phyloP scores from a whole-genome alignment of 2,888 invertebrate genomes.

The Dascillus cervinus region DNA sequence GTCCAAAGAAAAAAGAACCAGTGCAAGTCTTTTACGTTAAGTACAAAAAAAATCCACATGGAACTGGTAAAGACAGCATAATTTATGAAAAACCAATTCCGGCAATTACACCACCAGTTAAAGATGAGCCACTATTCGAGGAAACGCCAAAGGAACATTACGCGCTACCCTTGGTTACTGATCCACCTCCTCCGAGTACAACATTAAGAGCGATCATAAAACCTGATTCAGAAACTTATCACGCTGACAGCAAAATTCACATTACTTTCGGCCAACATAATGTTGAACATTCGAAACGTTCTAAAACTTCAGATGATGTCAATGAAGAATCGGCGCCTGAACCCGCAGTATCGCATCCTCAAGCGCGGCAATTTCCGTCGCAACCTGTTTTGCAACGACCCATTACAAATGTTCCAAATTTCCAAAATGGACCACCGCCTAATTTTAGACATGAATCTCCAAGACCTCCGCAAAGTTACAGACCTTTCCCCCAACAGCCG shows the following conservation, averaged over 20 bases:
- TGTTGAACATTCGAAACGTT: conserved; percentile 43
- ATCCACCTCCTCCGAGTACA: conserved; percentile 59
- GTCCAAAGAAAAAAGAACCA: conserved; percentile 65
- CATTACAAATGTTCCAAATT: conserved; percentile 9
- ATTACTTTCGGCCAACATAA: conserved; percentile 72
- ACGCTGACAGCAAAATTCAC: conserved; percentile 71
- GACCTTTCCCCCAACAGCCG: conserved; percentile 43
- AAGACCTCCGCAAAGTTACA: conserved; percentile 47
- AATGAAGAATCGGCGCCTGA: conserved; percentile 59
- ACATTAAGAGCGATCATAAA: conserved; percentile 77
- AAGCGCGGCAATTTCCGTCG: conserved; percentile 16
- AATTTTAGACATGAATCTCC: conserved; percentile 21
- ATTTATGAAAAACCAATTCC: conserved; percentile 75
- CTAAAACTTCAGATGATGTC: conserved; percentile 45
- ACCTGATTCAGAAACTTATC: conserved; percentile 78
- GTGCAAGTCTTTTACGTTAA: conserved; percentile 88
- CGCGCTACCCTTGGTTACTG: conserved; percentile 22
- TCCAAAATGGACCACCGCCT: conserved; percentile 9
- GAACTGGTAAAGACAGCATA: conserved; percentile 61
- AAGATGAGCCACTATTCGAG: conserved; percentile 47
- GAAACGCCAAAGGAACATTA: conserved; percentile 45
- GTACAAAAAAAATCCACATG: conserved; percentile 75
- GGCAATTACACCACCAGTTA: conserved; percentile 61
- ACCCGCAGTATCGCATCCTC: conserved; percentile 50
- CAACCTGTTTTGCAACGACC: conserved; percentile 6